Evolutionary conservation across 2,797 vertebrate species (phyloP), one percentile per base, ranked within the genome.

Genomic region (Merluccius polli): DNA sequence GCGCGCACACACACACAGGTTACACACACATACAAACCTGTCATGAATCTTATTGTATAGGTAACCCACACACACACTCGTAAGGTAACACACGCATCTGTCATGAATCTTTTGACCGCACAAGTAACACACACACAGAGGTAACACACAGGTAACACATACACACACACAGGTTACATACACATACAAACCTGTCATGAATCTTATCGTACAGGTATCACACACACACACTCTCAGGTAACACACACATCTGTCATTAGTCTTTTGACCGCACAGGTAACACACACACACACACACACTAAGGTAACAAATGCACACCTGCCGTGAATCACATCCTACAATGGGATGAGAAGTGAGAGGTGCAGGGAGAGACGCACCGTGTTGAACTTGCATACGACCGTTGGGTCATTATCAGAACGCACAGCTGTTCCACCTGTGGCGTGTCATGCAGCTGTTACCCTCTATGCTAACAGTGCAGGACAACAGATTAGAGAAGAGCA

Each of bases 261-360:
- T 70, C 68, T 18, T 70, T 31, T 5, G 32, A n/a, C n/a, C n/a
- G n/a, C n/a, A n/a, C n/a, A n/a, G n/a, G n/a, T n/a, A n/a, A 48
- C 15, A 72, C 36, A 72, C 9, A 29, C 15, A 31, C 38, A 73
- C 38, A 73, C 29, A 72, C 38, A 31, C 24, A 73, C n/a, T n/a
- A n/a, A n/a, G n/a, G n/a, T n/a, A n/a, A n/a, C n/a, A 74, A 18
- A 67, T 32, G 68, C 63, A 38, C 59, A 68, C 21, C 48, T 29
- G 32, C 11, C 35, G 36, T n/a, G 31, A 21, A 35, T 82, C 75
- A 32, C 35, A 41, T 15, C 36, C 41, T 48, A 16, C 41, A 8
- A 12, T 38, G 1, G 2, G 1, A 48, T 16, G 13, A 16, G 41
- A 48, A 15, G 2, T 1, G 1, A 2, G 41, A 16, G 41, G 15